Conservation (phyloP, 2,113 vertebrate species). For the Syrrhaptes paradoxus region DNA sequence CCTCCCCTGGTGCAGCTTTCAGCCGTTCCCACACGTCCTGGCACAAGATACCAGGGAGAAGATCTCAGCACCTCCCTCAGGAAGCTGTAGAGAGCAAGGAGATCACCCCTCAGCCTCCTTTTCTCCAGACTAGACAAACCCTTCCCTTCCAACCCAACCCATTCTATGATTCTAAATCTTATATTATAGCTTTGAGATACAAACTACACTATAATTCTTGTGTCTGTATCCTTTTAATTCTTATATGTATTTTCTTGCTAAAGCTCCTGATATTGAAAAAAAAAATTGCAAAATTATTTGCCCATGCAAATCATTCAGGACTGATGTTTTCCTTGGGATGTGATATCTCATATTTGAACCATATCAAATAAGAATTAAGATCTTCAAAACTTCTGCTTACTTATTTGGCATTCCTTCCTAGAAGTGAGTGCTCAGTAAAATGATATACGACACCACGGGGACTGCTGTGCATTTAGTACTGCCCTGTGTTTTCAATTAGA, state of each 20-base stretch:
- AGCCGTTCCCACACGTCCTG: no score
- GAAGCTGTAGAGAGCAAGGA: no score
- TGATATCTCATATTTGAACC: not conserved
- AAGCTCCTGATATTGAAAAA: not conserved
- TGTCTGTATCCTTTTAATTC: not conserved
- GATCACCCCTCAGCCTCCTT: no score
- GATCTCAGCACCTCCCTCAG: not conserved
- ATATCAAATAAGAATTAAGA: not conserved
- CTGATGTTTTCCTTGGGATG: not conserved
- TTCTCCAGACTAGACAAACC: no score
- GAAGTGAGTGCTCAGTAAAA: fast-evolving
- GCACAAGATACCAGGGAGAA: not conserved
- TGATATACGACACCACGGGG: not conserved
- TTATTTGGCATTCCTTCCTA: not conserved
- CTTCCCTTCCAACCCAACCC: no score
- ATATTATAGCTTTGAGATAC: not conserved
- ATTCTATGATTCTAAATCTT: not conserved
- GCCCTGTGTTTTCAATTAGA: not conserved
- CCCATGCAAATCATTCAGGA: not conserved
- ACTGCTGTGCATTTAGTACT: not conserved
- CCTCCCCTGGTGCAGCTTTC: not conserved
- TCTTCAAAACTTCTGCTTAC: not conserved
- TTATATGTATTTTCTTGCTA: not conserved
- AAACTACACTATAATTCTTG: not conserved
- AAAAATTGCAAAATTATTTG: not conserved